Evolutionary conservation across 2,797 vertebrate genomes (phyloP).

Genomic region (Molossus alvarezi): DNA sequence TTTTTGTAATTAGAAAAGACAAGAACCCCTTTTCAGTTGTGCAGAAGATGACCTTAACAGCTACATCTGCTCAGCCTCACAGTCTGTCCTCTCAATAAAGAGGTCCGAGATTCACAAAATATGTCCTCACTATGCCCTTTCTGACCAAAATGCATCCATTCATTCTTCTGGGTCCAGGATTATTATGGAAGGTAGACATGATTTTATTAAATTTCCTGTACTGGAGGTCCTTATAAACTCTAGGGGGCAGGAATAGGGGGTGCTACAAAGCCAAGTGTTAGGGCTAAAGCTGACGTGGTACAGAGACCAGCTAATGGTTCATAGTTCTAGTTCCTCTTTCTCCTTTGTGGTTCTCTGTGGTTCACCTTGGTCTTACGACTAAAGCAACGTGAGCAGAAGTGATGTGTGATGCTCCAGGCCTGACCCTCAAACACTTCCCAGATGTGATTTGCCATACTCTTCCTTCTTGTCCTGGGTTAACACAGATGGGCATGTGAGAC

Average conservation of each 20-base stretch:
- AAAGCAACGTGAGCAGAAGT: not conserved
- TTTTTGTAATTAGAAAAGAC: conserved; percentile 69
- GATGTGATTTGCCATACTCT: rapidly evolving
- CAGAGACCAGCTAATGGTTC: not conserved
- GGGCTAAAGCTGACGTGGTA: not conserved
- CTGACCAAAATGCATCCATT: conserved; percentile 42
- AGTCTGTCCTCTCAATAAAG: conserved; percentile 49
- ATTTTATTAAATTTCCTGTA: not conserved
- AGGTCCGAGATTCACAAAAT: conserved; percentile 64
- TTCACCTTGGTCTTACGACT: not conserved
- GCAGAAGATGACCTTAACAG: conserved; percentile 60
- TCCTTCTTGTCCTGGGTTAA: not conserved
- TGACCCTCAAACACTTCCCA: not conserved
- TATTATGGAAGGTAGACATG: not conserved
- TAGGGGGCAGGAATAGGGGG: not conserved
- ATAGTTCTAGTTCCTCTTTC: not conserved
- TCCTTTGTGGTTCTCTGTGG: rapidly evolving
- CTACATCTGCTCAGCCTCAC: conserved; percentile 59
- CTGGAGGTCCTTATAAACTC: not conserved
- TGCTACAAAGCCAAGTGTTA: not conserved
- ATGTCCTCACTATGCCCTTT: conserved; percentile 45
- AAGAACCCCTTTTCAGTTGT: conserved; percentile 55
- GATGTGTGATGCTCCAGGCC: not conserved
- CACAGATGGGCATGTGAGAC: not conserved
- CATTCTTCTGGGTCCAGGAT: not conserved